Percentiles rank a stretch among this genome's conserved stretches.
phyloP scores from a whole-genome alignment of 2,888 invertebrate species.

The Rhagonycha fulva region DNA sequence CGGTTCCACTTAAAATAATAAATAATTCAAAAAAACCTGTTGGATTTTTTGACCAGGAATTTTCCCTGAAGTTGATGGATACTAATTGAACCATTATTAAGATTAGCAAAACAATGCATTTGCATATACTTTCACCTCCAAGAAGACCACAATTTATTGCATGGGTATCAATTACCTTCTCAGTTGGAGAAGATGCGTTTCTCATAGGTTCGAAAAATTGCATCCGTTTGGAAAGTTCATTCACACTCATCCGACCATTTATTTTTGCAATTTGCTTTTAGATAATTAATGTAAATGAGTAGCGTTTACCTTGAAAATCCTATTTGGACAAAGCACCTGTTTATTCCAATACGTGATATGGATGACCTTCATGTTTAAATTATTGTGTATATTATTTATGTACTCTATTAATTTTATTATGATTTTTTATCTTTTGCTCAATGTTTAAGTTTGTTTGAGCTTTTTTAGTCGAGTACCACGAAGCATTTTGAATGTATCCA shows the following conservation, averaged over 20 bases:
- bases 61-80: background rate
- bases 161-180: background rate
- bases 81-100: background rate
- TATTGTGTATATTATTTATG: background rate
- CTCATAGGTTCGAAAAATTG: background rate
- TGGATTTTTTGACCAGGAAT: background rate
- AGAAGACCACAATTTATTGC: background rate
- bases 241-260: background rate
- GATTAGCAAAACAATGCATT: background rate
- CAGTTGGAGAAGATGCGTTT: background rate
- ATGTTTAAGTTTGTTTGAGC: background rate
- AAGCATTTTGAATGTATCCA: background rate
- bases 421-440: background rate
- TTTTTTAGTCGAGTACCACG: background rate
- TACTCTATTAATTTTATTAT: background rate
- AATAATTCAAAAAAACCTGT: background rate
- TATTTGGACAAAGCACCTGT: slow-evolving; percentile 13
- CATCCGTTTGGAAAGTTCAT: background rate
- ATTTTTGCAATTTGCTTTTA: background rate
- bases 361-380: background rate
- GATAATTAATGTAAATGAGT: background rate
- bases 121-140: background rate
- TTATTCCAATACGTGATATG: slow-evolving; percentile 1
- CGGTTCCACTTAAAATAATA: background rate
- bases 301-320: slow-evolving; percentile 5